Evolutionary conservation across 1,140 invertebrate genomes (phyloP).

Genomic region (Venturia canescens): DNA sequence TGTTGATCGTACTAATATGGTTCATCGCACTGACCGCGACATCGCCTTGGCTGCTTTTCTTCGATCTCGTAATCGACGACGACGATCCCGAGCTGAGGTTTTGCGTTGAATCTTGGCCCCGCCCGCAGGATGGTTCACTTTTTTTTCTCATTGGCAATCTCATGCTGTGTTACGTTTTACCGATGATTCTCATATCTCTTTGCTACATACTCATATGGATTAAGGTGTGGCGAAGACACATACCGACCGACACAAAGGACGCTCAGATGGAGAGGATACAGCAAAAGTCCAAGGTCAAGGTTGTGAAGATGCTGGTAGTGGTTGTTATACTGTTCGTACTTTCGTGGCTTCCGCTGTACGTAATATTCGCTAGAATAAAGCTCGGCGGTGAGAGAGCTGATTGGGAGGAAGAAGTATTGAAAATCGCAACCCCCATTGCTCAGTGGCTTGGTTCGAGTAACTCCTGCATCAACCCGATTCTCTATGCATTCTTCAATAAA

Average conservation of each 20-base stretch:
- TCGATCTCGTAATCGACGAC: conserved; percentile 88
- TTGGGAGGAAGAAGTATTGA: conserved; percentile 88
- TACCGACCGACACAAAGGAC: conserved; percentile 93
- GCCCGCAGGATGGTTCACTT: conserved; percentile 85
- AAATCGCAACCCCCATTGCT: conserved; percentile 91
- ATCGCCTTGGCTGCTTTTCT: conserved; percentile 93
- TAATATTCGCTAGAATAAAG: conserved; percentile 92
- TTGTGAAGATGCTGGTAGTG: conserved; percentile 97
- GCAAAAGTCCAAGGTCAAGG: conserved; percentile 95
- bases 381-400: conserved; percentile 83
- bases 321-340: conserved; percentile 96
- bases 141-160: conserved; percentile 95
- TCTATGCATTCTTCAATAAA: conserved; percentile 98
- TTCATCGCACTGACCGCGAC: conserved; percentile 89
- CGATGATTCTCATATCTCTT: conserved; percentile 92
- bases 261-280: conserved; percentile 94
- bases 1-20: conserved; percentile 96
- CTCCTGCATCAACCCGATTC: conserved; percentile 97
- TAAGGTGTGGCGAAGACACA: conserved; percentile 90
- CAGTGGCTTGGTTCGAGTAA: conserved; percentile 98
- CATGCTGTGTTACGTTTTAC: conserved; percentile 94
- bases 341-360: conserved; percentile 96
- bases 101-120: conserved; percentile 92
- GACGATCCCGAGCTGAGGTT: conserved; percentile 84
- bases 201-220: conserved; percentile 97